These are phyloP conservation scores for Heliconius melpomene DNA, from an alignment of 1,140 invertebrate species.

Conservation along the genomic window DNA sequence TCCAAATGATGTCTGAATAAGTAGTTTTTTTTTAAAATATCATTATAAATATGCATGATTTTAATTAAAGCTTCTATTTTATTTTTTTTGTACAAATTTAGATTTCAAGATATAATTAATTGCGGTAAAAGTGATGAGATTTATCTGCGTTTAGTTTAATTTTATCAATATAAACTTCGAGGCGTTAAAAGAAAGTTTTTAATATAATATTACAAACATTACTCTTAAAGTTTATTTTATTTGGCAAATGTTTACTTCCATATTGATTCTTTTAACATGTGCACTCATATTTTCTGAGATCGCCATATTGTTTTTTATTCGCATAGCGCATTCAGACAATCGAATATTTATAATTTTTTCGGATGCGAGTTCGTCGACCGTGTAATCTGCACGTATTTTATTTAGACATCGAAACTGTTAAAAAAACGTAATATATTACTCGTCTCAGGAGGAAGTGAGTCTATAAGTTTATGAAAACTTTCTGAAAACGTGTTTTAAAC, in stretches of 20 bases:
- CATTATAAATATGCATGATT: conserved; percentile 12
- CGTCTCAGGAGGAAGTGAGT: neutral
- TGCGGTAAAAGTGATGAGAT: conserved; percentile 7
- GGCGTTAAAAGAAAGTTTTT: neutral
- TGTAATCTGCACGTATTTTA: conserved; percentile 55
- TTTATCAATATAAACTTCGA: neutral
- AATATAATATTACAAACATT: neutral
- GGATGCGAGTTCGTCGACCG: conserved; percentile 55
- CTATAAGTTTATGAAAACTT: conserved; percentile 38
- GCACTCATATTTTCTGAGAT: conserved; percentile 25
- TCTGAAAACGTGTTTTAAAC: conserved; percentile 38
- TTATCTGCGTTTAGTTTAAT: neutral
- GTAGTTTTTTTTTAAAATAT: conserved; percentile 1
- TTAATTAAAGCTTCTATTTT: conserved; percentile 18
- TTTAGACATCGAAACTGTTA: conserved; percentile 50
- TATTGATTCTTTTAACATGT: conserved; percentile 18
- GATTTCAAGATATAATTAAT: conserved; percentile 11
- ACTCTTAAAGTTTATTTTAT: neutral
- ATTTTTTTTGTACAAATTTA: conserved; percentile 14
- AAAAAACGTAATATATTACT: conserved; percentile 38
- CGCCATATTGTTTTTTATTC: conserved; percentile 32
- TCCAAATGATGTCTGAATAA: conserved; percentile 28
- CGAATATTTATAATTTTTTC: conserved; percentile 62
- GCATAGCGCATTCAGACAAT: conserved; percentile 60
- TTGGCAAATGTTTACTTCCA: neutral